These are phyloP conservation scores for Bombus waltoni DNA, from an alignment of 1,140 invertebrate genomes.

Conservation along the genomic window DNA sequence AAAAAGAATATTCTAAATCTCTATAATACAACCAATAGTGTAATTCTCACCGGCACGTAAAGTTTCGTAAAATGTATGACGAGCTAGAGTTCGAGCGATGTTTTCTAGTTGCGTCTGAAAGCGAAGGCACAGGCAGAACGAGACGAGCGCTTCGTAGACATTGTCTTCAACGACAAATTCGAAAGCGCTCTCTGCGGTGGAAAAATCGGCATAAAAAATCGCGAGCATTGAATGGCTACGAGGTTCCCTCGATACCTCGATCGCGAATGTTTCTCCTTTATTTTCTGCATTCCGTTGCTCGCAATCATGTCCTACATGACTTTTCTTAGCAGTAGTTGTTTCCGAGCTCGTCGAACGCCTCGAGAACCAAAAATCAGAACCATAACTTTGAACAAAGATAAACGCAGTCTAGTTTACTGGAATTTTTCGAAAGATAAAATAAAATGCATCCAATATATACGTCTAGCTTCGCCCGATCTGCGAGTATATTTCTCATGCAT, in stretches of 20 bases:
- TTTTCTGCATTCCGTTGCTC: slow-evolving; percentile 11
- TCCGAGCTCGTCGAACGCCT: not conserved
- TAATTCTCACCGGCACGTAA: not conserved
- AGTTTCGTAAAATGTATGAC: not conserved
- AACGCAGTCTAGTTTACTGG: not conserved
- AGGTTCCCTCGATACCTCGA: slow-evolving; percentile 23
- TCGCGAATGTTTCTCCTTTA: slow-evolving; percentile 13
- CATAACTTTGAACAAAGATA: slow-evolving; percentile 27
- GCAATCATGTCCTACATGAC: slow-evolving; percentile 24
- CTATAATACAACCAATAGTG: too few species aligned
- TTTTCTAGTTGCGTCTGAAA: not conserved
- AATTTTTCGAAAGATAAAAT: not conserved
- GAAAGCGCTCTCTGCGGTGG: not conserved
- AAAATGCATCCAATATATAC: too few species aligned
- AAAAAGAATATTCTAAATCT: too few species aligned
- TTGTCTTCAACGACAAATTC: slow-evolving; percentile 17
- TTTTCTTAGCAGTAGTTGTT: not conserved
- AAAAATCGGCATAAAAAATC: not conserved
- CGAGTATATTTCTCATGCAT: not conserved
- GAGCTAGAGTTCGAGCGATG: not conserved
- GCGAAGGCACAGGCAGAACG: not conserved
- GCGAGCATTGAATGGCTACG: not conserved
- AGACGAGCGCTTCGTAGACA: not conserved
- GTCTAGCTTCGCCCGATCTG: not conserved
- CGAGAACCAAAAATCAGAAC: not conserved